Evolutionary conservation across 2,113 vertebrate species (phyloP).

Genomic region (Hylia prasina): DNA sequence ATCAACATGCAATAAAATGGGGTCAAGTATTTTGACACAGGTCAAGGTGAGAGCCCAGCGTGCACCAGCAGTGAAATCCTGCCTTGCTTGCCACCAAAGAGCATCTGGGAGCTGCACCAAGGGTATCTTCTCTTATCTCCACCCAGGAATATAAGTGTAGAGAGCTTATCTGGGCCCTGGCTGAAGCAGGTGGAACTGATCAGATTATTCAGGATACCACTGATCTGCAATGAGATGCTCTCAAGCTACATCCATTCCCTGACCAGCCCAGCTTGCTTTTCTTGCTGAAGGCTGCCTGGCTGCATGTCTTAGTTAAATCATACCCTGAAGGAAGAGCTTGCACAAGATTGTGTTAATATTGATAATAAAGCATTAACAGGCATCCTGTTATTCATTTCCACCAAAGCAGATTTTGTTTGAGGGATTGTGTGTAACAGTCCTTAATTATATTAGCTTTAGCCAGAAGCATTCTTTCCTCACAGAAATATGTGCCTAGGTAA

Average conservation of each 20-base stretch:
- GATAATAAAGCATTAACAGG: neutral
- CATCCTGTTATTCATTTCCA: neutral
- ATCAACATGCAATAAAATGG: too few relatives aligned
- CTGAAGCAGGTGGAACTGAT: neutral
- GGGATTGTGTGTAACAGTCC: neutral
- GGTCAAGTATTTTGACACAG: neutral
- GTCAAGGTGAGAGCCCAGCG: fast-evolving
- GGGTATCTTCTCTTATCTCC: neutral
- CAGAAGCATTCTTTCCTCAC: neutral
- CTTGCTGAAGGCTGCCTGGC: neutral
- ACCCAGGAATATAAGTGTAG: neutral
- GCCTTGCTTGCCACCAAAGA: neutral
- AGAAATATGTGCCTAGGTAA: neutral
- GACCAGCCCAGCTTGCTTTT: neutral
- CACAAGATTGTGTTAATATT: neutral
- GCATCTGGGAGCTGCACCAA: neutral
- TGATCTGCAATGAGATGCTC: neutral
- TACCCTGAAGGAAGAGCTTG: neutral
- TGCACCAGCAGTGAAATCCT: neutral
- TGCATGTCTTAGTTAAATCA: neutral
- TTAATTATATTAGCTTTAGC: neutral
- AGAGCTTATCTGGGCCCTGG: neutral
- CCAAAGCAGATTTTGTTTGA: neutral
- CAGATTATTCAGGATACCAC: neutral
- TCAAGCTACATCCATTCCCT: neutral